Base-by-base conservation (phyloP, 2,888 invertebrate species). In the Ochropleura leucogaster region DNA sequence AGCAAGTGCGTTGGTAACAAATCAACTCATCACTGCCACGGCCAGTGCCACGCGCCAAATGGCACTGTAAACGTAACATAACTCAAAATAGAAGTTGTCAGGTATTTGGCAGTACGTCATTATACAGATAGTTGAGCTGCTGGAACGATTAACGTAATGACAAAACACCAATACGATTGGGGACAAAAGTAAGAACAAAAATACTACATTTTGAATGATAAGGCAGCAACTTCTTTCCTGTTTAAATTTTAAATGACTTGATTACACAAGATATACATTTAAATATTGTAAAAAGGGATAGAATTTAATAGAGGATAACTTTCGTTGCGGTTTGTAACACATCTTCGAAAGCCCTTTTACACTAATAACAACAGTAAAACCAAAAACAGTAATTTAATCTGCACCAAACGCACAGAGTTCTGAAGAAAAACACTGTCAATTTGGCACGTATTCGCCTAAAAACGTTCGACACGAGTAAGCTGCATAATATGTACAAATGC, bases 41-140 rank as follows among this genome's bases (percentile, higher is more conserved):
- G 83, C 66, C 77, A 76, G 59, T 76, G 77, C 68, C 78, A 81
- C 62, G 74, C 73, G 86, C 86, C 86, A 85, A 84, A 80, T 84
- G 62, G 51, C 82, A 80, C 46, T 69, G 62, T 65, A 5, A 64
- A 67, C 67, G 40, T 70, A 40, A 72, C 46, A 69, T 63, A 69
- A 72, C 55, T 69, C 49, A 55, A 67, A 79, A 83, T 83, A 82
- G 83, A 72, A 42, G n/a, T 65, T 10, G 42, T 72, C 46, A 64
- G 67, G 40, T 60, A 53, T 72, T 83, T 83, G 66, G 53, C 65
- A 51, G n/a, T 53, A 82, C 30, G 20, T 72, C 73, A 60, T 77
- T 20, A 46, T 14, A 44, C n/a, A 63, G 5, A 64, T 18, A 42
- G n/a, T 47, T 18, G 59, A 47, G 30, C 1, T 42, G 16, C 18